A percentile compares a stretch with the other conserved stretches of the same genome.
Evolutionary conservation across 2,113 vertebrate species (phyloP).

Genomic region (Ictalurus furcatus): DNA sequence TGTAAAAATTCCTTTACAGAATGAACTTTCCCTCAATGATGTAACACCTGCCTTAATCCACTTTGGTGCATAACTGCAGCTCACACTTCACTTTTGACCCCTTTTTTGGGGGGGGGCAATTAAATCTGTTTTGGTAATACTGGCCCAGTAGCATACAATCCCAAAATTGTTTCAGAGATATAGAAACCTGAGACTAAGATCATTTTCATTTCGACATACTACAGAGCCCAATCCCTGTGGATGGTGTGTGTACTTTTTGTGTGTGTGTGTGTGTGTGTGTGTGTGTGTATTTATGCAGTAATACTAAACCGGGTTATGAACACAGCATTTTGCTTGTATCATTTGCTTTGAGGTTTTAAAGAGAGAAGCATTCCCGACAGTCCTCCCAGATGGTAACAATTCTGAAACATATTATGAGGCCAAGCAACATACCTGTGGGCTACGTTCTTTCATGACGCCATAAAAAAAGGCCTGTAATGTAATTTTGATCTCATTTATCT

Average conservation of each 20-base stretch:
- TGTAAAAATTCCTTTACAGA: background rate
- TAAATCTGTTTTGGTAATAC: conserved; percentile 23
- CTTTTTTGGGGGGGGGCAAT: conserved; percentile 1
- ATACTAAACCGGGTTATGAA: conserved; percentile 74
- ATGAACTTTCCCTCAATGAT: background rate
- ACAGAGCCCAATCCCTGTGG: conserved; percentile 20
- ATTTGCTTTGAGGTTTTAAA: conserved; percentile 81
- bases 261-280: conserved; percentile 16
- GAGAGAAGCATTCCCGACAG: conserved; percentile 75
- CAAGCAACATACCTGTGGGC: conserved; percentile 79
- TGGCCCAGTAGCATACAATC: background rate
- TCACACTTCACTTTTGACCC: background rate
- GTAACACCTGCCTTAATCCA: conserved; percentile 35
- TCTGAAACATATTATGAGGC: conserved; percentile 78
- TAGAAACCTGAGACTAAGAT: conserved; percentile 38
- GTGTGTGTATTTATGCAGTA: conserved; percentile 58
- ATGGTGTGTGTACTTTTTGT: conserved; percentile 19
- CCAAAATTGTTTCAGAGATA: conserved; percentile 1
- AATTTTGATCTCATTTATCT: conserved; percentile 82
- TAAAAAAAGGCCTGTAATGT: conserved; percentile 78
- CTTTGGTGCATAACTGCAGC: conserved; percentile 7
- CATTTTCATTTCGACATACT: conserved; percentile 34
- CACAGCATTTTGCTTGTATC: conserved; percentile 74
- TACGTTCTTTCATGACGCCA: conserved; percentile 76
- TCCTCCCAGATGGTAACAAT: conserved; percentile 80